Evolutionary conservation across 2,888 invertebrate species (phyloP), one percentile per base, ranked within the genome.

Genomic region (Athetis lepigone): DNA sequence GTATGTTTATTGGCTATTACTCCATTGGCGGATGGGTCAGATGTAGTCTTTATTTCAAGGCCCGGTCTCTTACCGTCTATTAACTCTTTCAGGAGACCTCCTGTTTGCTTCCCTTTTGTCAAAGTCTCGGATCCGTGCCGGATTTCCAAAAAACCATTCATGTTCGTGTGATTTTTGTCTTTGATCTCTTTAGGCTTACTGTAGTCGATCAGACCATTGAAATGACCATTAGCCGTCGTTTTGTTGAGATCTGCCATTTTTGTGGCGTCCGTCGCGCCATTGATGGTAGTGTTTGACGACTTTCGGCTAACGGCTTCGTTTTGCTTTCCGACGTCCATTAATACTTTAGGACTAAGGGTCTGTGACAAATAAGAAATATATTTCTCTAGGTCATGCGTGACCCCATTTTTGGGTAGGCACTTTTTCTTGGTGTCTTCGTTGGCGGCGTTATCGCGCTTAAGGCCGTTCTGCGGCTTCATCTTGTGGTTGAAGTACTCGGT

Each of bases 401-500:
- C 92, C 67, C 94, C 93, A 71, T 93, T 94, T 84, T 92, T 94
- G 29, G 91, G 89, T 75, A 92, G 90, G 89, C 93, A 93, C 88
- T 92, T 93, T 81, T 88, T 91, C 82, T 94, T 94, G 86, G 85
- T 84, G 85, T 94, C 93, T 71, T 89, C 89, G 72, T 85, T 87
- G 75, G 81, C 63, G 29, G 87, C 74, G 75, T 79, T 82, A 61
- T 95, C 95, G 50, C 95, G 93, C 81, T 95, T 95, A 73, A 95
- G 85, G 65, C 89, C 91, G 82, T 95, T 95, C 75, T 96, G 95
- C 29, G 97, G 96, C 92, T 98, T 98, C 95, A 97, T 96, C 91
- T 98, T 98, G 72, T 97, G 96, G 88, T 97, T 98, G 90, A 98
- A 98, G 90, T 97, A 98, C 85, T 98, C 97, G 25, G 97, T 97